A percentile compares a stretch with the other conserved stretches of the same genome.
These are phyloP conservation scores for Poecile atricapillus DNA, from an alignment of 2,113 vertebrate genomes.

Conservation along the genomic window DNA sequence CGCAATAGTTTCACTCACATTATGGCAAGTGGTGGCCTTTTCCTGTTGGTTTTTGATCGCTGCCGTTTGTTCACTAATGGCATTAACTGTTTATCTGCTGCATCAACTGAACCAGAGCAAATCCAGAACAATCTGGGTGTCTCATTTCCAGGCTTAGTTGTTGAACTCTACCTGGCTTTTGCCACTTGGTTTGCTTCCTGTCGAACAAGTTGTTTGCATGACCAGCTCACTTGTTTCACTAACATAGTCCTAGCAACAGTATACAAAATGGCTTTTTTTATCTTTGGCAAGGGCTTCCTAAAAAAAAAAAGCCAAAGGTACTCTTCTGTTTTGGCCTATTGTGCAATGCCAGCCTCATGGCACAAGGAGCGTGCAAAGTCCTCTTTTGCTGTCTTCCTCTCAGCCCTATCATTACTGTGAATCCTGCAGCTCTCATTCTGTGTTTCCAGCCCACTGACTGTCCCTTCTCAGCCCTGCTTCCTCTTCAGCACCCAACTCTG, in stretches of 20 bases:
- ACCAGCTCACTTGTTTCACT: neutral
- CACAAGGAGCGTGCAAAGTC: neutral
- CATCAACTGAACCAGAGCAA: neutral
- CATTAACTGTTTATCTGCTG: slow-evolving; percentile 25
- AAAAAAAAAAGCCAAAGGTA: neutral
- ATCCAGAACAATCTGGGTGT: neutral
- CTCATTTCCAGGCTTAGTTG: neutral
- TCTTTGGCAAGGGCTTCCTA: neutral
- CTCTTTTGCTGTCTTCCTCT: neutral
- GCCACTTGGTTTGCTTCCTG: neutral
- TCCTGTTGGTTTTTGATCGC: slow-evolving; percentile 5
- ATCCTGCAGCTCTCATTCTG: neutral
- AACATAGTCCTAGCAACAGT: neutral
- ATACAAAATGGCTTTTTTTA: neutral
- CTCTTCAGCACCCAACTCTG: neutral
- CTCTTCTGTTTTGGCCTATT: neutral
- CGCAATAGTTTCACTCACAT: neutral
- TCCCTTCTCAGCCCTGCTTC: neutral
- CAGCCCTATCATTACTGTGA: neutral
- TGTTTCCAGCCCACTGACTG: neutral
- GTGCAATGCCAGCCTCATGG: neutral
- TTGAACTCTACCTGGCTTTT: neutral
- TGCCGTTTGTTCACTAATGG: neutral
- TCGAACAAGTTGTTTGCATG: neutral
- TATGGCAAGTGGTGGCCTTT: slow-evolving; percentile 13